Percentiles rank a stretch among this genome's conserved stretches.
phyloP scores from a whole-genome alignment of 1,140 invertebrate species.

The Oncopodura yosiiana region DNA sequence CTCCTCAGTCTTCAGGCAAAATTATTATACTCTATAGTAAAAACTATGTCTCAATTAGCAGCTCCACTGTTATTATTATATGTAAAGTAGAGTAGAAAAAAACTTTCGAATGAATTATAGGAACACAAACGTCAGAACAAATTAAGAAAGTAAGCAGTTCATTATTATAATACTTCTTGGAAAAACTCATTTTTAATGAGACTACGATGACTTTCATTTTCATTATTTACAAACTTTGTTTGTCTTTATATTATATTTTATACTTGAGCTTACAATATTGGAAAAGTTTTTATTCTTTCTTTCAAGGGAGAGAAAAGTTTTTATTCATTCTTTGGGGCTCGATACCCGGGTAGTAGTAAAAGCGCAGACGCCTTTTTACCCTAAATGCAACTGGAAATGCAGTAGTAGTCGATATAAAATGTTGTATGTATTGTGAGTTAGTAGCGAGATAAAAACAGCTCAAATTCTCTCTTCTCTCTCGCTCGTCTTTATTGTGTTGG shows the following conservation, averaged over 20 bases:
- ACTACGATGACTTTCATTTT: background rate
- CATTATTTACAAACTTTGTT: background rate
- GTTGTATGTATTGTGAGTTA: too few species aligned
- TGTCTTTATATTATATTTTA: too few species aligned
- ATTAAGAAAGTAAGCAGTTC: too few species aligned
- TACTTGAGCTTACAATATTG: too few species aligned
- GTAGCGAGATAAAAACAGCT: too few species aligned
- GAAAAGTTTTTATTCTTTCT: background rate
- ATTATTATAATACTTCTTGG: background rate
- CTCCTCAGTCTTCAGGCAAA: background rate
- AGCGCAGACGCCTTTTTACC: background rate
- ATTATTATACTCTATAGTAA: conserved; percentile 4
- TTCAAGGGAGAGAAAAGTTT: background rate
- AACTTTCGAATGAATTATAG: background rate
- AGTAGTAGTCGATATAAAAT: too few species aligned
- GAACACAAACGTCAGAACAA: too few species aligned
- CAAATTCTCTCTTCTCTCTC: background rate
- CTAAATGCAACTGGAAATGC: too few species aligned
- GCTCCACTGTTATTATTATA: conserved; percentile 19
- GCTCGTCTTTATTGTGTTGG: background rate
- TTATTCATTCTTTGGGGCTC: background rate
- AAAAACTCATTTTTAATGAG: conserved; percentile 24
- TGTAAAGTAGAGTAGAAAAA: background rate
- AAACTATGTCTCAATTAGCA: conserved; percentile 20
- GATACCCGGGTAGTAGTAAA: background rate